These are phyloP conservation scores for Macropis europaea DNA, from an alignment of 2,888 invertebrate genomes.

Conservation along the genomic window DNA sequence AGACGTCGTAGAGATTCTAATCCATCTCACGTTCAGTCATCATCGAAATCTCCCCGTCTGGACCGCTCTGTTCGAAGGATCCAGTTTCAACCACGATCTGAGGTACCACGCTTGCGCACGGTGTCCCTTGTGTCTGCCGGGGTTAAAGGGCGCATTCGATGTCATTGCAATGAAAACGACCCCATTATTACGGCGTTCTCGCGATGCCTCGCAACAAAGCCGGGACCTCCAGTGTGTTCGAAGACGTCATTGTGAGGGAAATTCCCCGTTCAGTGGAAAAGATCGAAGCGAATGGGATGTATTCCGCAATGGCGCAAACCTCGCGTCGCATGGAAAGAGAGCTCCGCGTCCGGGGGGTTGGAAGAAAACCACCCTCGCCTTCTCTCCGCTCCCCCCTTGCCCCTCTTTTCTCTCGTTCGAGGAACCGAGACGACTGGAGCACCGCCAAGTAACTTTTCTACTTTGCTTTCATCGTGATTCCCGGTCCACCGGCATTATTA, in stretches of 20 bases:
- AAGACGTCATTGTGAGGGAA: neutral
- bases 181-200: neutral
- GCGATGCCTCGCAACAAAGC: neutral
- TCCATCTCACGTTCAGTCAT: too few species aligned
- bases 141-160: neutral
- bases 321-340: constrained; percentile 27
- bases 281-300: constrained; percentile 5
- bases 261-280: neutral
- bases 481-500: constrained; percentile 13
- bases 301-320: constrained; percentile 47
- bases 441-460: constrained; percentile 44
- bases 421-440: too few species aligned
- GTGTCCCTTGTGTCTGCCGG: too few species aligned
- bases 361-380: too few species aligned
- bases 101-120: too few species aligned
- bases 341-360: neutral
- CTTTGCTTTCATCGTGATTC: constrained; percentile 45
- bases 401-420: too few species aligned
- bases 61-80: too few species aligned
- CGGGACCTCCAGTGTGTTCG: neutral
- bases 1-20: too few species aligned
- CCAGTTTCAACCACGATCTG: too few species aligned
- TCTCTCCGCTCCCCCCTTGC: too few species aligned
- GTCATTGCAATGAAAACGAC: neutral
- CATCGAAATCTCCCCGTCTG: too few species aligned